A percentile compares a stretch with the other conserved stretches of the same genome.
phyloP scores from a whole-genome alignment of 2,113 vertebrate genomes.

The Rhadina sibilatrix region DNA sequence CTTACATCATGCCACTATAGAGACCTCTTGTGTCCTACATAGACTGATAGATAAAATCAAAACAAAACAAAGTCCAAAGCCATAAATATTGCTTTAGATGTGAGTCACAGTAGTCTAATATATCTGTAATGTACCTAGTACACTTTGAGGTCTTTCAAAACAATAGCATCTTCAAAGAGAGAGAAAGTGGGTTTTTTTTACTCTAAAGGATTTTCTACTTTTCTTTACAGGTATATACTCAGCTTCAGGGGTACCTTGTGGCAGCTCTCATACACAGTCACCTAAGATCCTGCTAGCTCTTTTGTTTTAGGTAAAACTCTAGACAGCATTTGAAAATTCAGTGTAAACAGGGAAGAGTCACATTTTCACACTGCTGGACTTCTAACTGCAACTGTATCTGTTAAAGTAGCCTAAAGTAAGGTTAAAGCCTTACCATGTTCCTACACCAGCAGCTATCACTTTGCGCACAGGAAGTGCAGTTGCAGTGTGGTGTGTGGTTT shows the following conservation, averaged over 20 bases:
- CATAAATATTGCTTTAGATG: background rate
- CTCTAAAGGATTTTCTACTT: background rate
- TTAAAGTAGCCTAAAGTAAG: background rate
- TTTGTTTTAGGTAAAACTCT: background rate
- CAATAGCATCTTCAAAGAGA: background rate
- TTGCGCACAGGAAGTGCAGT: background rate
- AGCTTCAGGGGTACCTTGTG: background rate
- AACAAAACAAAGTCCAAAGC: background rate
- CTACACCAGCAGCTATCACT: background rate
- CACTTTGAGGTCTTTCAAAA: background rate
- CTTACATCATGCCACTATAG: accelerated
- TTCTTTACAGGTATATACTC: background rate
- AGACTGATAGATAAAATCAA: background rate
- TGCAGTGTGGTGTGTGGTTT: background rate
- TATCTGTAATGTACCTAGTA: background rate
- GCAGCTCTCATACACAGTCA: background rate
- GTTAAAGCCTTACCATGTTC: background rate
- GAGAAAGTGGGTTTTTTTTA: background rate
- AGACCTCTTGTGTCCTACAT: background rate
- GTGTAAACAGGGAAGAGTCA: background rate
- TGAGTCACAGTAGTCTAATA: background rate
- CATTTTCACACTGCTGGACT: background rate
- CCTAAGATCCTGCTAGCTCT: background rate
- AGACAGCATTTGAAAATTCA: background rate
- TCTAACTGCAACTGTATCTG: background rate